phyloP scores from a whole-genome alignment of 2,888 invertebrate genomes.

The Drosophila demipolita region DNA sequence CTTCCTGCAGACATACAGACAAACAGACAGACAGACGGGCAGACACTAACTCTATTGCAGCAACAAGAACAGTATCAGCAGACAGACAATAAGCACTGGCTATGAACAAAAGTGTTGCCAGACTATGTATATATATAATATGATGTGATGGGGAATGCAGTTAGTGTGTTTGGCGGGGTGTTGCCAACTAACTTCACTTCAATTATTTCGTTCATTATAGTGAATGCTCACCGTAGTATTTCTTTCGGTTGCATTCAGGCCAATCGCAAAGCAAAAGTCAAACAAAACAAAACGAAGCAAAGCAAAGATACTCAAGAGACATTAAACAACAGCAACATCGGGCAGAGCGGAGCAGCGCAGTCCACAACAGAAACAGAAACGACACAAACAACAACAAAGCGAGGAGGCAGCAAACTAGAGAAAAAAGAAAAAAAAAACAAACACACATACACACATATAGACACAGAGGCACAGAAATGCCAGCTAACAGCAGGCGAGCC shows the following conservation, averaged over 20 bases:
- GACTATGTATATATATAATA: neutral
- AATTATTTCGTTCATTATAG: conserved; percentile 50
- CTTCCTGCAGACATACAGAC: conserved; percentile 25
- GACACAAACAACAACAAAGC: conserved; percentile 53
- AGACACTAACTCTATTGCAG: neutral
- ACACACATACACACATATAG: neutral
- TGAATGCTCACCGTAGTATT: conserved; percentile 32
- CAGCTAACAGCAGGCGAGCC: conserved; percentile 19
- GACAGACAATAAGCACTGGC: conserved; percentile 7
- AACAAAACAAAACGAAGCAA: conserved; percentile 42
- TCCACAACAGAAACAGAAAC: conserved; percentile 40
- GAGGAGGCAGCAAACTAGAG: conserved; percentile 33
- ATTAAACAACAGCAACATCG: conserved; percentile 32
- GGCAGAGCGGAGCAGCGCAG: conserved; percentile 13
- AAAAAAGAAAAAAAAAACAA: neutral
- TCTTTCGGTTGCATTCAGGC: conserved; percentile 78
- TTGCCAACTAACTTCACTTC: conserved; percentile 13
- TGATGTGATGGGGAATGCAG: neutral
- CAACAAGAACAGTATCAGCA: conserved; percentile 4
- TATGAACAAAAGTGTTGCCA: neutral
- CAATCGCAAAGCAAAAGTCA: conserved; percentile 68
- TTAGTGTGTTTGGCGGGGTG: neutral
- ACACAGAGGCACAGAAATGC: conserved; percentile 4
- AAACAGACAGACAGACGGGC: neutral
- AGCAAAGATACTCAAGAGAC: conserved; percentile 57